These are phyloP conservation scores for Nebria brevicollis DNA, from an alignment of 2,888 invertebrate species.

Conservation along the genomic window DNA sequence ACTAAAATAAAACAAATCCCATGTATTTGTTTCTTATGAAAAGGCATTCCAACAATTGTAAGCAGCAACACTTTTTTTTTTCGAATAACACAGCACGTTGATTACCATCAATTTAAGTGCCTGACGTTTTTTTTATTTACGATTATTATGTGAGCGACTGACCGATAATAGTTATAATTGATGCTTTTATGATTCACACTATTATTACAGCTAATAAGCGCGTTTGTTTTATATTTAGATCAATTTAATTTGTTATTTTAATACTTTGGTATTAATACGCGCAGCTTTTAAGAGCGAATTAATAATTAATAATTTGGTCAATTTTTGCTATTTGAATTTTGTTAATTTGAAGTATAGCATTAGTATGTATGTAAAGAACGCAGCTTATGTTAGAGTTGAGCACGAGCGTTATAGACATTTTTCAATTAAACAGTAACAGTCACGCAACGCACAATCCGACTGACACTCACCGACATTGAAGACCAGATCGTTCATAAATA, in stretches of 20 bases:
- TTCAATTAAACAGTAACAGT: slow-evolving; percentile 28
- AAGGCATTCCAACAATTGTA: slow-evolving; percentile 1
- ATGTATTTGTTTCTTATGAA: background rate
- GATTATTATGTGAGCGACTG: slow-evolving; percentile 1
- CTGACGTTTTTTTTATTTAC: background rate
- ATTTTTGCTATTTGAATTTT: slow-evolving; percentile 18
- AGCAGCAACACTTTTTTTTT: background rate
- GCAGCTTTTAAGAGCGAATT: background rate
- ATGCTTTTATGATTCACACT: background rate
- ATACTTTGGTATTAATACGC: background rate
- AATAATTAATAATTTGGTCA: background rate
- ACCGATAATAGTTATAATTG: background rate
- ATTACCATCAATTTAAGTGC: background rate
- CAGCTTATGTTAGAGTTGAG: slow-evolving; percentile 15
- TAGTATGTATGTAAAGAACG: background rate
- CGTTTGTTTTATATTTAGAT: background rate
- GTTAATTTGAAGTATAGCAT: too few species aligned
- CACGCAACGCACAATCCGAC: slow-evolving; percentile 19
- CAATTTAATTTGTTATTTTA: background rate
- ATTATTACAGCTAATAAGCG: too few species aligned
- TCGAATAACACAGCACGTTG: background rate
- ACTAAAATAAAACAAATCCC: background rate
- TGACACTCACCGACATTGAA: slow-evolving; percentile 25
- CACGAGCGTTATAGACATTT: slow-evolving; percentile 15
- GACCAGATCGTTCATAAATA: slow-evolving; percentile 25